phyloP scores from a whole-genome alignment of 2,797 vertebrate genomes.

The Graptemys geographica region DNA sequence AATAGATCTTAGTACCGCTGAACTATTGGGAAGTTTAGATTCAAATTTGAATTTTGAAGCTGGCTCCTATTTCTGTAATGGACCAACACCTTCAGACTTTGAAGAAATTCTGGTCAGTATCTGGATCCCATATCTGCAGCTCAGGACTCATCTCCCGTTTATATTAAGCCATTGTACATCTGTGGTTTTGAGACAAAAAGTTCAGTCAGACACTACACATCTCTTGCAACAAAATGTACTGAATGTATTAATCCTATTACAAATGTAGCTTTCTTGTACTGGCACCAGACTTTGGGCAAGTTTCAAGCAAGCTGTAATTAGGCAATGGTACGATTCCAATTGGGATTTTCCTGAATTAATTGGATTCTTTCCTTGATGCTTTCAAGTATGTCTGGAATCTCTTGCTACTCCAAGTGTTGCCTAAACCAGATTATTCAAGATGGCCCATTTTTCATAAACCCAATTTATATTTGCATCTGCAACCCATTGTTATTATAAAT shows the following conservation, averaged over 20 bases:
- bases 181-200: conserved; percentile 34
- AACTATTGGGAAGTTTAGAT: not conserved
- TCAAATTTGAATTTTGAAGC: not conserved
- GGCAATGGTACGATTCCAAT: conserved; percentile 15
- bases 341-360: conserved; percentile 53
- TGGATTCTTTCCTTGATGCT: conserved; percentile 64
- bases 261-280: conserved; percentile 36
- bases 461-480: conserved; percentile 47
- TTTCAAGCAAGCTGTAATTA: conserved; percentile 60
- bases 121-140: not conserved
- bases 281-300: conserved; percentile 53
- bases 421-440: conserved; percentile 7
- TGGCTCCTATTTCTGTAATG: not conserved
- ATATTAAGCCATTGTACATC: conserved; percentile 37
- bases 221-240: conserved; percentile 35
- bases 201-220: conserved; percentile 5
- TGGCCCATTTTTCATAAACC: conserved; percentile 46
- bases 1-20: not conserved
- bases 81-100: not conserved
- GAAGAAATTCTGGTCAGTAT: not conserved
- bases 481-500: conserved; percentile 52
- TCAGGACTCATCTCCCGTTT: conserved; percentile 20
- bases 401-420: conserved; percentile 24
- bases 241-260: conserved; percentile 3
- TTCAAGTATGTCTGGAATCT: conserved; percentile 65